Percentiles rank a stretch among this genome's conserved stretches.
phyloP scores from a whole-genome alignment of 2,888 invertebrate species.

The Kryphioiulus occultus region DNA sequence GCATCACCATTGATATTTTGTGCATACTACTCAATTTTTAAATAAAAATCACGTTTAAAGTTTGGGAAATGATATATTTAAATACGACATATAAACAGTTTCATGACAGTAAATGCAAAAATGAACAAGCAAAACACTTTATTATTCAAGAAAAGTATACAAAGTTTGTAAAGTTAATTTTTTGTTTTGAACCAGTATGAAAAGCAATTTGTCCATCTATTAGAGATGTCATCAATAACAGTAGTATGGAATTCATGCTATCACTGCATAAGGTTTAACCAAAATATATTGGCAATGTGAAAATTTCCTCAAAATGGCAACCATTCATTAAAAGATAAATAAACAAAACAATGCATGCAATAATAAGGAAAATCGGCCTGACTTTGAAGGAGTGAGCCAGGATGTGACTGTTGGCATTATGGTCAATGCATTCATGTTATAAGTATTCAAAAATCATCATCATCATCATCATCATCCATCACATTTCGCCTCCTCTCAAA shows the following conservation, averaged over 20 bases:
- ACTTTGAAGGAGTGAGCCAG: neutral
- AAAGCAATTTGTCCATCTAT: neutral
- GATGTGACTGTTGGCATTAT: neutral
- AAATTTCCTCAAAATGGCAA: neutral
- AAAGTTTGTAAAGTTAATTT: neutral
- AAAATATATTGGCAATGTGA: neutral
- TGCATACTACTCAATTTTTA: neutral
- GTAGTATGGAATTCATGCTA: neutral
- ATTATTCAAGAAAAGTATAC: neutral
- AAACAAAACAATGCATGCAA: neutral
- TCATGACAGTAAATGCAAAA: neutral
- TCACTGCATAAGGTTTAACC: neutral
- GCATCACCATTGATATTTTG: neutral
- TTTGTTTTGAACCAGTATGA: neutral
- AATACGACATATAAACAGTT: neutral
- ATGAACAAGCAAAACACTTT: neutral
- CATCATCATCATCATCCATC: slow-evolving; percentile 78
- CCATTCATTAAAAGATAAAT: neutral
- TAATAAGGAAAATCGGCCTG: neutral
- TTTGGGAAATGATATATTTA: neutral
- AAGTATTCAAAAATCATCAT: slow-evolving; percentile 8
- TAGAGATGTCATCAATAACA: neutral
- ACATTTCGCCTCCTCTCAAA: slow-evolving; percentile 89
- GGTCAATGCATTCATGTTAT: neutral
- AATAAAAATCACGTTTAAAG: neutral